A percentile compares a stretch with the other conserved stretches of the same genome.
phyloP scores from a whole-genome alignment of 2,888 invertebrate genomes.

The Epistrophe eligans region DNA sequence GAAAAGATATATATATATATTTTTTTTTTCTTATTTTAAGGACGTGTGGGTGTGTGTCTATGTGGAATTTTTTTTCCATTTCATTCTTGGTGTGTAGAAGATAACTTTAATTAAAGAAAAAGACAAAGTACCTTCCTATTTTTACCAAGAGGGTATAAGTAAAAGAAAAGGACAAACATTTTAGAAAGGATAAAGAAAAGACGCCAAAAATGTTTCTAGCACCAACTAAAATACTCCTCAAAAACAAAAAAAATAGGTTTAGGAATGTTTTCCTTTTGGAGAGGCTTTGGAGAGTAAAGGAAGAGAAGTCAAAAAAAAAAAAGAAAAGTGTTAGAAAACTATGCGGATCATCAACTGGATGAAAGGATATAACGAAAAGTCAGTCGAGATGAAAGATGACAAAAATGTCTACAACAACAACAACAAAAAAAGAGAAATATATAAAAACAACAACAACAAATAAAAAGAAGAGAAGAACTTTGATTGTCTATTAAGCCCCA shows the following conservation, averaged over 20 bases:
- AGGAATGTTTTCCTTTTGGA: not conserved
- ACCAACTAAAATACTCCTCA: not conserved
- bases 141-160: not conserved
- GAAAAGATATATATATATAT: slow-evolving; percentile 1
- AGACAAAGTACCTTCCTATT: slow-evolving; percentile 42
- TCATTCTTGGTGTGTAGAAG: slow-evolving; percentile 23
- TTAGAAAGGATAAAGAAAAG: slow-evolving; percentile 1
- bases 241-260: not conserved
- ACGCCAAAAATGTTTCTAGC: slow-evolving; percentile 6
- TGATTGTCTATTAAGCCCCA: slow-evolving; percentile 47
- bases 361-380: slow-evolving; percentile 43
- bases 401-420: slow-evolving; percentile 21
- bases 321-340: slow-evolving; percentile 48
- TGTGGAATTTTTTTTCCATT: not conserved
- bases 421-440: not conserved
- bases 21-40: not conserved
- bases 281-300: no score
- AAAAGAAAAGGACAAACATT: slow-evolving; percentile 2
- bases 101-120: slow-evolving; percentile 70
- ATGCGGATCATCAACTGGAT: slow-evolving; percentile 60
- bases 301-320: not conserved
- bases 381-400: slow-evolving; percentile 41
- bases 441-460: not conserved
- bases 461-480: slow-evolving; percentile 6
- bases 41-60: not conserved